Base-by-base conservation (phyloP, 2,113 vertebrate genomes). In the Acanthisitta chloris region DNA sequence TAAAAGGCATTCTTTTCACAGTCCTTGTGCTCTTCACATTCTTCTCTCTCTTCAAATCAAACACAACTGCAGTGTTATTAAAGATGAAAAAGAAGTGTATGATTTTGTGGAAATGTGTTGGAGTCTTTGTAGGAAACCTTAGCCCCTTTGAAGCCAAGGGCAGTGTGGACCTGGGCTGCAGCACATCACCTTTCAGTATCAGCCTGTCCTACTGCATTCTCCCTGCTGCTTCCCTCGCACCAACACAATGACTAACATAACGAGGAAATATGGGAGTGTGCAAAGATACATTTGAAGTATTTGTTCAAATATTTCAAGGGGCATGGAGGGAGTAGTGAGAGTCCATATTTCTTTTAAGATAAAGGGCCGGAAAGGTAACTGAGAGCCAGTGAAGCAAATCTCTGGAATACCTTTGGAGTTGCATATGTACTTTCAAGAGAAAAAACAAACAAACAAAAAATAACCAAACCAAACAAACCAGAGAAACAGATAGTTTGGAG, bases 101-200 rank as follows among this genome's bases (percentile, higher is more conserved):
- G 5, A 29, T 80, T 88, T 57, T 69, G 8, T 10, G 15, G 4
- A 49, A 62, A 57, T 0, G 0, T 33, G 10, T 20, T 72, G 23
- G 17, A 61, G 33, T 14, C 31, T 33, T 28, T 8, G 4, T 4
- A 55, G 52, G 33, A 78, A 71, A 46, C 18, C 26, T 83, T 16
- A 11, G 2, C 6, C 25, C 4, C 12, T 12, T 18, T 55, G 69
- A 81, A 81, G 46, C 38, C 23, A 29, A 34, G 46, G 49, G 3
- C 17, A 83, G 6, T 0, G 2, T 0, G 2, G 85, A 34, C 29
- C 69, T 5, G 5, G 40, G 29, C 25, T 74, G 59, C 38, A n/a
- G 28, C 6, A 4, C 4, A 0, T 59, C 51, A 8, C 29, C 26
- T 24, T 43, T 23, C 69, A 70, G 18, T 5, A 2, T 25, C 55